phyloP scores from a whole-genome alignment of 2,797 vertebrate species.

The Pitangus sulphuratus region DNA sequence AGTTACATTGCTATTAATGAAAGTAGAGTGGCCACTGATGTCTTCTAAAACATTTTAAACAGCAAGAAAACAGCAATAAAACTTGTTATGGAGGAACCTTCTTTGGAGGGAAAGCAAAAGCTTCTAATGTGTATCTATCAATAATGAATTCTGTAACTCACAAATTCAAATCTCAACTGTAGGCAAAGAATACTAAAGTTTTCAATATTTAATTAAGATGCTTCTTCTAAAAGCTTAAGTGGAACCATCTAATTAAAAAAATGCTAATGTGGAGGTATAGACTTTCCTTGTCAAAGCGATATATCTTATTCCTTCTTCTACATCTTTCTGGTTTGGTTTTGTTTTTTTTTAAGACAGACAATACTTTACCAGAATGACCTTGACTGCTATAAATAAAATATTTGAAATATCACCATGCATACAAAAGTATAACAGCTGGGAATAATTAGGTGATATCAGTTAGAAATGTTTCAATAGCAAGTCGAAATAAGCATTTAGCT shows the following conservation, averaged over 20 bases:
- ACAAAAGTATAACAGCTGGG: not conserved
- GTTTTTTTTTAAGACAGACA: constrained; percentile 46
- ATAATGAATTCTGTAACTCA: not conserved
- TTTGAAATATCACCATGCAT: constrained; percentile 24
- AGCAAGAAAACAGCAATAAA: not conserved
- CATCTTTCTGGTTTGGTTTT: constrained; percentile 7
- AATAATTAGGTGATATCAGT: not conserved
- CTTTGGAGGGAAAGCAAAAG: not conserved
- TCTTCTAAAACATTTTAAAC: not conserved
- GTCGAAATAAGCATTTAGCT: not conserved
- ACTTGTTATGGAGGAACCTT: not conserved
- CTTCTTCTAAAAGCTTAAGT: constrained; percentile 70
- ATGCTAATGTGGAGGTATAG: constrained; percentile 65
- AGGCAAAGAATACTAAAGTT: constrained; percentile 14
- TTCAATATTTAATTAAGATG: constrained; percentile 75
- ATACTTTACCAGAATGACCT: constrained; percentile 26
- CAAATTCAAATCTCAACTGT: constrained; percentile 48
- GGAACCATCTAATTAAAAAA: constrained; percentile 74
- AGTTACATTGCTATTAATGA: not conserved
- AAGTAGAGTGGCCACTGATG: not conserved
- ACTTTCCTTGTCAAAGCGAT: constrained; percentile 53
- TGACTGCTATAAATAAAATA: constrained; percentile 69
- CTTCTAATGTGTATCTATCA: not conserved
- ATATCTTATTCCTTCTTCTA: constrained; percentile 64
- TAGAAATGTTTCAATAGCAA: not conserved